phyloP scores from a whole-genome alignment of 2,888 invertebrate species.

The Athripsodes cinereus region DNA sequence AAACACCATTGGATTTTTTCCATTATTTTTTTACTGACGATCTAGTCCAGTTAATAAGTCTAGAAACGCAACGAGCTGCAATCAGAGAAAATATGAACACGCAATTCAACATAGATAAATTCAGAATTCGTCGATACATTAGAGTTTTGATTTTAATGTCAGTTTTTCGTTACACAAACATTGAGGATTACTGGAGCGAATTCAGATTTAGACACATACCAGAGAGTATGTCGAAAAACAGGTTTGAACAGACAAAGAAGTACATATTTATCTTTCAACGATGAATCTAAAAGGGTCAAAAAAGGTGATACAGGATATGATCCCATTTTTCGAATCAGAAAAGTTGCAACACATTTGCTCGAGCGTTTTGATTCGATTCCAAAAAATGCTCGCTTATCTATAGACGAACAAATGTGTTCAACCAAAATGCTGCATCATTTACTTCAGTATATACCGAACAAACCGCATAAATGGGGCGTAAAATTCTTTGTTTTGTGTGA shows the following conservation, averaged over 20 bases:
- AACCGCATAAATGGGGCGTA: conserved; percentile 28
- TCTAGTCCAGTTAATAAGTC: neutral
- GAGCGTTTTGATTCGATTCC: conserved; percentile 16
- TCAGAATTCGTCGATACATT: conserved; percentile 2
- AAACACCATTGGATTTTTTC: conserved; percentile 1
- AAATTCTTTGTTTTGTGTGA: conserved; percentile 29
- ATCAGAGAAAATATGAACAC: neutral
- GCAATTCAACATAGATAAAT: conserved; percentile 3
- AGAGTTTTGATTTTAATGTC: conserved; percentile 4
- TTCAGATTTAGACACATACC: conserved; percentile 23
- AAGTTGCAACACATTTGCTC: conserved; percentile 22
- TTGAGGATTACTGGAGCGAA: conserved; percentile 10
- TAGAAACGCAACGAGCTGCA: conserved; percentile 2
- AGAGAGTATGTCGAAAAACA: conserved; percentile 25
- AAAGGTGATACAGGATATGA: conserved; percentile 26
- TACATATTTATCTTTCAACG: conserved; percentile 27
- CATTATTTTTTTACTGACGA: conserved; percentile 3
- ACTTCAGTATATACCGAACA: conserved; percentile 29
- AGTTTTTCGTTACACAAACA: neutral
- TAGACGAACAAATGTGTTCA: conserved; percentile 29
- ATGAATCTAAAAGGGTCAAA: conserved; percentile 24
- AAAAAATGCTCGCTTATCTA: conserved; percentile 19
- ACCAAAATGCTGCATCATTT: conserved; percentile 27
- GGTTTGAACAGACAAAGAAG: conserved; percentile 23
- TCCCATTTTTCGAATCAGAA: conserved; percentile 24